Base-by-base conservation (phyloP, 2,888 invertebrate genomes). In the Dolichomitus sp. region DNA sequence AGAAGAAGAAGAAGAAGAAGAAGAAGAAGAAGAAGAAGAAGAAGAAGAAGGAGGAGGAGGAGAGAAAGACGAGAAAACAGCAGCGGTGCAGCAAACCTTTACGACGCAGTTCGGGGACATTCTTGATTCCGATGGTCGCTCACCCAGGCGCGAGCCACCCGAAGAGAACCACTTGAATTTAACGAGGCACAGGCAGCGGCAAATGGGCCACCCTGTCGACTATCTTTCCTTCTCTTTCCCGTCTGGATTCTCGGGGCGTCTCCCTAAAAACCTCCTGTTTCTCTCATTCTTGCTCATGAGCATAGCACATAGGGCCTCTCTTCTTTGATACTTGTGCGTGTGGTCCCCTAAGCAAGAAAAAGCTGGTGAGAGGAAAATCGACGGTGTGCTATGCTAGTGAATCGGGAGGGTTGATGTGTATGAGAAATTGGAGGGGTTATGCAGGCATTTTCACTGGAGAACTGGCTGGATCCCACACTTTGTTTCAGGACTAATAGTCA, bases 21-120 rank as follows among this genome's bases (percentile, higher is more conserved):
- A n/a, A n/a, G n/a, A n/a, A n/a, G n/a, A n/a, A n/a, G n/a, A n/a
- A n/a, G 78, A 73, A 52, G 68, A 54, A 81, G 80, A 72, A 40
- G 65, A 69, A 54, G 23, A 73, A 74, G 54, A 61, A 72, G 63
- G 69, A 48, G 61, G 48, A 70, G 66, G 59, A 48, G 61, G 69
- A 50, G 17, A 65, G 78, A 52, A 63, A 73, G 68, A 73, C 57
- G 59, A 57, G 83, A 76, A 70, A 68, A 57, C 65, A 72, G 65
- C 80, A 68, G 61, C 63, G 57, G 37, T 50, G 54, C 74, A 78
- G 86, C 83, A 85, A 83, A 83, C 84, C 83, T 91, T 92, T 91
- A 92, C 88, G 90, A 92, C 87, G 89, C 86, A 89, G 90, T 91
- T 91, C 88, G 89, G 88, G 89, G 89, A 90, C 89, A 91, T 92